Conservation (phyloP, 2,888 invertebrate genomes). For the Tyria jacobaeae region DNA sequence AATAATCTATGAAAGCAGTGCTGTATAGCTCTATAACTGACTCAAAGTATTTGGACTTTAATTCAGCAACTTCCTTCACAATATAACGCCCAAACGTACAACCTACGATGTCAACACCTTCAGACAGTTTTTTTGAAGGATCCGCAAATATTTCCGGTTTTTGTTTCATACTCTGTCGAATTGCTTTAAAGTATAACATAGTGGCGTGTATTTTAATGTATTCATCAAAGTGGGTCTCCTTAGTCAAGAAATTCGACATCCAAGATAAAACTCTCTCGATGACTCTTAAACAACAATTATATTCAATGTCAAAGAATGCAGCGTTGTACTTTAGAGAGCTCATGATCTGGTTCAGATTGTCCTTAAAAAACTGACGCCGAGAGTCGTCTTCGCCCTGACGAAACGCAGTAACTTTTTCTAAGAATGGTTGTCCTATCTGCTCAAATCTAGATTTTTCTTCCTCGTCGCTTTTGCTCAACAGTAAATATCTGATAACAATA, state of each 20-base stretch:
- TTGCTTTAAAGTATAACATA: constrained; percentile 65
- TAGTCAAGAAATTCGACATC: constrained; percentile 55
- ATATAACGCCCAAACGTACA: constrained; percentile 60
- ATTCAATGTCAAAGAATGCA: constrained; percentile 57
- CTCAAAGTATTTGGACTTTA: constrained; percentile 57
- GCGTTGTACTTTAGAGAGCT: constrained; percentile 55
- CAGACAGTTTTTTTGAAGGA: constrained; percentile 38
- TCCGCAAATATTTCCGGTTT: constrained; percentile 56
- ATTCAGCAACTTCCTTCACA: constrained; percentile 54
- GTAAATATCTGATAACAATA: constrained; percentile 61
- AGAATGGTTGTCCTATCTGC: constrained; percentile 53
- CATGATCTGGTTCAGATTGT: constrained; percentile 48
- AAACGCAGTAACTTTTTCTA: constrained; percentile 48
- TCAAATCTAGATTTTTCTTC: constrained; percentile 50
- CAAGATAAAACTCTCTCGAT: constrained; percentile 57
- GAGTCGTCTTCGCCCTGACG: constrained; percentile 8
- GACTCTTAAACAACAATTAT: constrained; percentile 57
- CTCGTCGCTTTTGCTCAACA: constrained; percentile 54
- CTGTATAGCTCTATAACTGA: constrained; percentile 60
- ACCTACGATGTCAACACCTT: constrained; percentile 60
- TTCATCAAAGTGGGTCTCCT: constrained; percentile 56
- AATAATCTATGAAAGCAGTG: constrained; percentile 42
- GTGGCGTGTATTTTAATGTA: constrained; percentile 61
- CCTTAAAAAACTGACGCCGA: not conserved
- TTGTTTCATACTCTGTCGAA: constrained; percentile 56